Percentiles rank a stretch among this genome's conserved stretches.
phyloP scores from a whole-genome alignment of 1,140 invertebrate species.

The Phymorhynchus buccinoides region DNA sequence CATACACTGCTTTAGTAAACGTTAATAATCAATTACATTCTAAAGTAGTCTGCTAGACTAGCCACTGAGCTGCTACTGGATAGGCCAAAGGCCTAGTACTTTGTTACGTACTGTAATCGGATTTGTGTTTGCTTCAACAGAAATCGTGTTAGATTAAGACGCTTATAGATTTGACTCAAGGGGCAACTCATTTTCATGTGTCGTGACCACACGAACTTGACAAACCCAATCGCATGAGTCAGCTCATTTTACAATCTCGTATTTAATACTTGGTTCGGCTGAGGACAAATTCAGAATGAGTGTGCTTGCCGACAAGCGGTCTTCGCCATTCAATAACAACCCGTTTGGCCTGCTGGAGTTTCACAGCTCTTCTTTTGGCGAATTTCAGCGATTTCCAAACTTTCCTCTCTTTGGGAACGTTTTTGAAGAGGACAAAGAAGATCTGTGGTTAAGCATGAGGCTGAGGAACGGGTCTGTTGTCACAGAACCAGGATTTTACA shows the following conservation, averaged over 20 bases:
- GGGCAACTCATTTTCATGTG: background rate
- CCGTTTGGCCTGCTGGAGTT: background rate
- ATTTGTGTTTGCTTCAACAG: too few relatives aligned
- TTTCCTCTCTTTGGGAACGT: background rate
- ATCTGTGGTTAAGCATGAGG: background rate
- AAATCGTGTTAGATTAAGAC: background rate
- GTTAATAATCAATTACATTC: too few relatives aligned
- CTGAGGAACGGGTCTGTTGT: background rate
- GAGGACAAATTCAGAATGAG: background rate
- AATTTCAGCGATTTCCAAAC: background rate
- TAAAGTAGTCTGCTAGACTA: too few relatives aligned
- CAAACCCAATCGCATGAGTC: background rate
- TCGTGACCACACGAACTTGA: background rate
- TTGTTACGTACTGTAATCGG: too few relatives aligned
- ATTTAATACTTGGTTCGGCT: background rate
- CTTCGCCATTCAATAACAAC: slow-evolving; percentile 9
- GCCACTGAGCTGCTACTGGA: too few relatives aligned
- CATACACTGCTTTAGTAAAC: too few relatives aligned
- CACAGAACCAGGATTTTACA: slow-evolving; percentile 10
- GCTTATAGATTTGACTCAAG: background rate
- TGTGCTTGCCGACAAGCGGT: slow-evolving; percentile 17
- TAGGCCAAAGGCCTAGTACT: too few relatives aligned
- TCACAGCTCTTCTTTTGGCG: background rate
- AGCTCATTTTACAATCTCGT: background rate
- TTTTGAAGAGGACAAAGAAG: background rate